Evolutionary conservation across 2,888 invertebrate species (phyloP), one percentile per base, ranked within the genome.

Genomic region (Sphinx pinastri): DNA sequence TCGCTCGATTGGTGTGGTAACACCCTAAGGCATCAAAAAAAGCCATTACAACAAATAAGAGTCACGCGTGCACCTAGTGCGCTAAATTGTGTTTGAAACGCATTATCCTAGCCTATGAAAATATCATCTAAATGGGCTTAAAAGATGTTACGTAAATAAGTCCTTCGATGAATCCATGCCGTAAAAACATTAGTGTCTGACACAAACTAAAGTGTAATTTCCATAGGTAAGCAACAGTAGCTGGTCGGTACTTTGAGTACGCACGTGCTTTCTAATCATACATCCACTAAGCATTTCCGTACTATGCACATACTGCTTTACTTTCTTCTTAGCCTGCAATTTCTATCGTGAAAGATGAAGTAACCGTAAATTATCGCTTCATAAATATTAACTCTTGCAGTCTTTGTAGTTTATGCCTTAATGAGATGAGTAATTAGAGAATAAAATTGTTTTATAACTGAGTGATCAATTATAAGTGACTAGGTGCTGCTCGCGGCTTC

Each of bases 251-350:
- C 60, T 55, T 25, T 45, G 31, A 38, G 52, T 31, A 54, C 52
- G 14, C 60, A 59, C 68, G 70, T 70, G 78, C 78, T 79, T 79
- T 79, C 79, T 78, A 76, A 78, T 79, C 72, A 78, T 76, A 75
- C 58, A 55, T 54, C 49, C 72, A 71, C 71, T 66, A 71, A 71
- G 70, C 71, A 58, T 63, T 57, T 67, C 68, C 31, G 45, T 63
- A 63, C 38, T 54, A 54, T 51, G 60, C 25, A 69, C 38, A 69
- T 25, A 73, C 52, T 72, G 71, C 69, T 72, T 78, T 77, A 78
- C 77, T 79, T 78, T 78, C 63, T 54, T 60, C 31, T 7, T 38
- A 0, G 31, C 19, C 52, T 38, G 68, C 31, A 51, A 68, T 68
- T 51, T 38, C 68, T 31, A 63, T 63, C 49, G 19, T 63, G 47